Evolutionary conservation across 2,797 vertebrate genomes (phyloP), one percentile per base, ranked within the genome.

Genomic region (Pygocentrus nattereri): DNA sequence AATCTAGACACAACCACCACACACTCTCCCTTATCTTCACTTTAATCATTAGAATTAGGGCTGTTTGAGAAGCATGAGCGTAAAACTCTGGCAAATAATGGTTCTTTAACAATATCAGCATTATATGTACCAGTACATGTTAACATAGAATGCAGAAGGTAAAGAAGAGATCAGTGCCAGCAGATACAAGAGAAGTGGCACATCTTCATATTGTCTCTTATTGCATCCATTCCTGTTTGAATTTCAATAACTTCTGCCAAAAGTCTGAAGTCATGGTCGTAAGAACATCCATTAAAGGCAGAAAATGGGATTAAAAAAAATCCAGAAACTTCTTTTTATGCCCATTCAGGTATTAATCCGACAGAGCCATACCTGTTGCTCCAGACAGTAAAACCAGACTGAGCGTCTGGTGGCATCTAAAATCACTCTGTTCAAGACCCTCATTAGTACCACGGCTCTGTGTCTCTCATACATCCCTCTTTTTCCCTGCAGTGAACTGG

Each of bases 201-300:
- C 78, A 70, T 52, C 77, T 82, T 84, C 77, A 78, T 69, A 71
- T 85, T 34, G 83, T 83, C 80, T 80, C 64, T 85, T 81, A 77
- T 76, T 78, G 81, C 85, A 81, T 83, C 83, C 78, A 83, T 52
- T 78, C 72, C 77, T 81, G 65, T 78, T 61, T 78, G 50, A 85
- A 83, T 67, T 76, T 83, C 85, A 76, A 67, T 69, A 64, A 79
- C 64, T 34, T 76, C 31, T 54, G 78, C 74, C 78, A 76, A 49
- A 73, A 73, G 76, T 82, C 76, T 78, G 74, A 69, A 72, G 23
- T 30, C 78, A 56, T 31, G 19, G 80, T 27, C 27, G 34, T 49
- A 72, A 80, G 68, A 80, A 69, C 49, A 16, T 78, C 34, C 49
- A 73, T 79, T 81, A 85, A 85, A 85, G 74, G 59, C 72, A 64